Evolutionary conservation across 2,888 invertebrate species (phyloP).

Genomic region (Unio pictorum): DNA sequence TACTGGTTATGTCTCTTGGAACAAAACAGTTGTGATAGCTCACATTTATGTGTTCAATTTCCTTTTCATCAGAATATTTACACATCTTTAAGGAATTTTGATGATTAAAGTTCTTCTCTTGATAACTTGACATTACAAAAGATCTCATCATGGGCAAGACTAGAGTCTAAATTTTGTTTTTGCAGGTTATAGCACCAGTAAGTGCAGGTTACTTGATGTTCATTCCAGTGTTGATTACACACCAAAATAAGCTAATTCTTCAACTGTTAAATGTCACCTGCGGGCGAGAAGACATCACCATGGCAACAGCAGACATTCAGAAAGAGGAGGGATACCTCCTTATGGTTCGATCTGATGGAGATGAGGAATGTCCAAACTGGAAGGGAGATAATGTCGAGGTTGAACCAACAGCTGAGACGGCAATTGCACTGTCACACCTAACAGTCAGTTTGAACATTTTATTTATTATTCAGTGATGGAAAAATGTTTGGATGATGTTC

Average conservation of each 20-base stretch:
- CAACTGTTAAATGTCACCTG: slow-evolving; percentile 73
- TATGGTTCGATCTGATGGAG: slow-evolving; percentile 59
- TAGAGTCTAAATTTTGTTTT: neutral
- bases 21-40: too few species aligned
- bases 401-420: slow-evolving; percentile 73
- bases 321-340: slow-evolving; percentile 68
- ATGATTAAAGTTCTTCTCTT: too few species aligned
- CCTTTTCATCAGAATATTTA: too few species aligned
- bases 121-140: too few species aligned
- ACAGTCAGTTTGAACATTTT: slow-evolving; percentile 55
- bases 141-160: neutral
- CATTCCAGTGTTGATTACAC: slow-evolving; percentile 68
- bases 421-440: slow-evolving; percentile 72
- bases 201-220: slow-evolving; percentile 71
- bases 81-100: too few species aligned
- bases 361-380: slow-evolving; percentile 60
- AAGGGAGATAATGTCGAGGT: slow-evolving; percentile 68
- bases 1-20: too few species aligned
- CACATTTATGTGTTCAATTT: too few species aligned
- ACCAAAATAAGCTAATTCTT: slow-evolving; percentile 67
- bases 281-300: slow-evolving; percentile 67
- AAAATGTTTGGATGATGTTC: neutral
- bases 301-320: slow-evolving; percentile 23
- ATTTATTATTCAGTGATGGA: too few species aligned
- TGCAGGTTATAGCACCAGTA: slow-evolving; percentile 67